Evolutionary conservation across 2,113 vertebrate genomes (phyloP), one percentile per base, ranked within the genome.

Genomic region (Athene cunicularia): DNA sequence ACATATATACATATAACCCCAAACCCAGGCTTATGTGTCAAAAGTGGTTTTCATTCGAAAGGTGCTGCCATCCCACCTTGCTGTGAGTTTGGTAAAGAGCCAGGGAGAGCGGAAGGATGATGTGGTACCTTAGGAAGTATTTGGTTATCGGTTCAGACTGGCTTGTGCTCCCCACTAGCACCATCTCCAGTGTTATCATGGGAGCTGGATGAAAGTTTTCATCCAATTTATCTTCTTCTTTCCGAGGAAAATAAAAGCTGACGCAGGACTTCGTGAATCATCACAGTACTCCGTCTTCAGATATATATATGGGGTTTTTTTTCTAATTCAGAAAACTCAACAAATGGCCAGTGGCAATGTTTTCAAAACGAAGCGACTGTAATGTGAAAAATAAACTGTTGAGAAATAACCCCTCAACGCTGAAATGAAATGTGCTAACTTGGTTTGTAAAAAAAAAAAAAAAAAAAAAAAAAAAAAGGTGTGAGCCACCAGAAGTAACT

Each of bases 321-420:
- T 79, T 47, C 68, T 45, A 66, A 90, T 91, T 87, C 90, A 81
- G 64, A 84, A 91, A 87, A 39, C 28, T n/a, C 94, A 74, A 79
- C 88, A 79, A 91, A 93, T 47, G 64, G 77, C 95, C 85, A 63
- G 32, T 71, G 85, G 92, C 94, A 85, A 90, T 87, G 92, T 94
- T 96, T 96, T 87, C 81, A 75, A 87, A 95, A 59, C 0, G 3
- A 94, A 93, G 63, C 5, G 43, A 56, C 80, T 52, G 27, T 19
- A 73, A 84, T 5, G 19, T 73, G 84, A 77, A 91, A 95, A 95
- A 95, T 59, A 91, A 96, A 95, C 77, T 52, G 87, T 20, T 75
- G 85, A 81, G 73, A 91, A 93, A 91, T 39, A 85, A 94, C 37
- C 52, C 18, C 67, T 76, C 35, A 6, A 4, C 2, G 14, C 32